Conservation (phyloP, 2,113 vertebrate genomes). For the Podilymbus podiceps region DNA sequence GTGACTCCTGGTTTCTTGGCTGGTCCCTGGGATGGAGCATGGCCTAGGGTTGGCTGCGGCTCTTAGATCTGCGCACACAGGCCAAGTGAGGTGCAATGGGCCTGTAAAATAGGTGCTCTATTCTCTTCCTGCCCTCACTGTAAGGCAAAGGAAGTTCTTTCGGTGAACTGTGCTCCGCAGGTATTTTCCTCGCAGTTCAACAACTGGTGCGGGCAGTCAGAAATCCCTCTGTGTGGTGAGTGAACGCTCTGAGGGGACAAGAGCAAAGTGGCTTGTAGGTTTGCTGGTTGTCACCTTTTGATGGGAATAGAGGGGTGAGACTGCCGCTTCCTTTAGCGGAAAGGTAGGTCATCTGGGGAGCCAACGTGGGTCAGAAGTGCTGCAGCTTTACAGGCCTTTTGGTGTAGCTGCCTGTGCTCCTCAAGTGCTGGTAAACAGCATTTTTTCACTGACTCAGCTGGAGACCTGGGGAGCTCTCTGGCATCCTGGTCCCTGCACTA, state of each 20-base stretch:
- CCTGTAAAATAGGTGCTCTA: neutral
- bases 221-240: neutral
- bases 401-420: neutral
- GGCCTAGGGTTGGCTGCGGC: neutral
- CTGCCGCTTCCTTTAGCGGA: neutral
- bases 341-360: neutral
- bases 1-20: neutral
- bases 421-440: neutral
- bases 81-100: neutral
- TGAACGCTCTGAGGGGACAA: neutral
- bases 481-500: neutral
- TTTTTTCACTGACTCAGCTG: neutral
- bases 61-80: rapidly evolving
- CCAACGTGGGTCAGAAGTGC: neutral
- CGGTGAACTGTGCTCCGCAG: neutral
- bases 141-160: neutral
- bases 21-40: neutral
- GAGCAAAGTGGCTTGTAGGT: neutral
- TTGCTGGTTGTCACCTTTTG: neutral
- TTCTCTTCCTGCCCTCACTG: neutral
- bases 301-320: neutral
- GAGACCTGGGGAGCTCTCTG: neutral
- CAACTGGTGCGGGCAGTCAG: neutral
- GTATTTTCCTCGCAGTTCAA: neutral
- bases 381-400: neutral